phyloP scores from a whole-genome alignment of 2,888 invertebrate species.

The Teinopalpus imperialis region DNA sequence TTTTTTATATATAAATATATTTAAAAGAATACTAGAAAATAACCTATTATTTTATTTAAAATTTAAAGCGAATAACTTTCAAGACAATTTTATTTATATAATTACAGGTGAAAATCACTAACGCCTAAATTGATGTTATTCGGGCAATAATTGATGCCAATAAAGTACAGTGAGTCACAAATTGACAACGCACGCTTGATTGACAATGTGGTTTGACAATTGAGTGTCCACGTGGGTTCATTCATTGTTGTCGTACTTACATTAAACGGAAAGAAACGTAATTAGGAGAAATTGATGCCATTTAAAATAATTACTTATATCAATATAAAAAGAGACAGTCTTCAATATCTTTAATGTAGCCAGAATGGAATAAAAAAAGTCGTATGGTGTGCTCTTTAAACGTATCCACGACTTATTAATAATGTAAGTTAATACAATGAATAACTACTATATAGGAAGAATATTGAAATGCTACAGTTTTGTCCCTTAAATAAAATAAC shows the following conservation, averaged over 20 bases:
- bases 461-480: slow-evolving; percentile 39
- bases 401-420: no score
- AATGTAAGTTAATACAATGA: background rate
- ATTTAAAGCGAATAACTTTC: no score
- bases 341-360: no score
- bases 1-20: no score
- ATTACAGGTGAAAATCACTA: background rate
- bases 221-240: slow-evolving; percentile 45
- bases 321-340: no score
- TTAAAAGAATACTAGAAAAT: no score
- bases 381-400: no score
- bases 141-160: slow-evolving; percentile 42
- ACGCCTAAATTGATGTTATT: slow-evolving; percentile 31
- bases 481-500: slow-evolving; percentile 57
- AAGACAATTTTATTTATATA: no score
- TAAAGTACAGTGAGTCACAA: slow-evolving; percentile 47
- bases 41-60: no score
- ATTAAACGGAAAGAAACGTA: slow-evolving; percentile 33
- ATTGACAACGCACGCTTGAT: slow-evolving; percentile 48
- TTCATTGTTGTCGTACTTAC: slow-evolving; percentile 39
- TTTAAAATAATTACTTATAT: slow-evolving; percentile 10
- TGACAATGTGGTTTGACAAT: slow-evolving; percentile 48
- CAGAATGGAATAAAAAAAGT: no score
- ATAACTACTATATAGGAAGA: slow-evolving; percentile 11
- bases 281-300: slow-evolving; percentile 34